Base-by-base conservation (phyloP, 2,113 vertebrate species). In the Microcebus jonahi region DNA sequence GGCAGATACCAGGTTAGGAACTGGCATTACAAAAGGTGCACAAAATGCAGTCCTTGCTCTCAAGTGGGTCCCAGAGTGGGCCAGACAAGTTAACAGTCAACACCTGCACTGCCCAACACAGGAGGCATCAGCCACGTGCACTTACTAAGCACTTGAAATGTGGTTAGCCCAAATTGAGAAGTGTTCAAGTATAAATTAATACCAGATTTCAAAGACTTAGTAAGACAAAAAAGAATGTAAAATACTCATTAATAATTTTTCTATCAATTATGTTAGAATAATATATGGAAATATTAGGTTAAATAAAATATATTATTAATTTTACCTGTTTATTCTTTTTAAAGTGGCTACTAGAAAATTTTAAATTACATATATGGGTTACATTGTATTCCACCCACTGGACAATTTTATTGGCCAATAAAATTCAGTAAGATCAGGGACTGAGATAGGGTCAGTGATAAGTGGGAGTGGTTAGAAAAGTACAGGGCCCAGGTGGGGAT, bases 241-340 rank as follows among this genome's bases (percentile, higher is more conserved):
- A 75, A 25, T 42, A 81, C 14, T 57, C 73, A 23, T 34, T 21
- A 34, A 23, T 50, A 48, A 75, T 3, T 80, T 75, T 75, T 8
- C 59, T 87, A 71, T 1, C 23, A 17, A 80, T 70, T 71, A 65
- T 53, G 27, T 68, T 65, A 91, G 15, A 91, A 57, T 75, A 45
- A 90, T 36, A 76, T 48, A 53, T 29, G 14, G 31, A 81, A 85
- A 91, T 63, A 80, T 0, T 42, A 36, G 61, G 11, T 73, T 91
- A 91, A 76, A 89, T 87, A 81, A 65, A 89, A 76, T 80, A 81
- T 2, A 77, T n/a, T 57, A 65, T 27, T 73, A 82, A 92, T 73
- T 42, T 61, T 23, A 67, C 25, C 34, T 82, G 25, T 31, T 53
- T 13, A 29, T 2, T 42, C 27, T 76, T 93, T 53, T 86, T 57